phyloP scores from a whole-genome alignment of 2,888 invertebrate species.

The Dendrolimus houi region DNA sequence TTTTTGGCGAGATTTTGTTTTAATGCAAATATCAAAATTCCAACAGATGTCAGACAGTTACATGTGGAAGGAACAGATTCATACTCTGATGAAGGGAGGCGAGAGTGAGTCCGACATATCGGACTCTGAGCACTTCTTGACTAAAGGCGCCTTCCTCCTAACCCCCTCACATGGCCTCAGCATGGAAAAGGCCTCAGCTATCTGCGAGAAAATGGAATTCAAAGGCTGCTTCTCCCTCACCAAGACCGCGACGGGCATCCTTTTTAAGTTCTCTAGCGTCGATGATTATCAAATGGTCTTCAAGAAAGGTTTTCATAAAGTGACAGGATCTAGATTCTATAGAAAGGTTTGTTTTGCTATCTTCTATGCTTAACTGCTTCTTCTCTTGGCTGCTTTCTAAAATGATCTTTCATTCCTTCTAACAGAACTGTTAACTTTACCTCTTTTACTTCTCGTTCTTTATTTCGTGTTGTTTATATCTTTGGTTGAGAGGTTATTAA shows the following conservation, averaged over 20 bases:
- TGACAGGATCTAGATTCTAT: conserved; percentile 90
- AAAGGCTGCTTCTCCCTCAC: conserved; percentile 90
- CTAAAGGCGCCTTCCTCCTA: conserved; percentile 88
- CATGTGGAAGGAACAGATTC: conserved; percentile 73
- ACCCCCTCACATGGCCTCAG: conserved; percentile 91
- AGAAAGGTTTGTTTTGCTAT: conserved; percentile 79
- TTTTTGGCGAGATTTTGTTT: too few species aligned
- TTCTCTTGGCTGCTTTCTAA: conserved; percentile 5
- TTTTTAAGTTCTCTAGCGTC: conserved; percentile 91
- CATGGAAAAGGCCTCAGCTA: conserved; percentile 89
- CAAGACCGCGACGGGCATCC: conserved; percentile 91
- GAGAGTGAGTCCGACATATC: conserved; percentile 89
- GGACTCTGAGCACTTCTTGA: conserved; percentile 85
- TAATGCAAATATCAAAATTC: conserved; percentile 2
- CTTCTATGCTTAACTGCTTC: conserved; percentile 5
- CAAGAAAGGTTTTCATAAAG: conserved; percentile 91
- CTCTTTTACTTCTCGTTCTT: conserved; percentile 7
- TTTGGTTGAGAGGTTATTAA: neutral
- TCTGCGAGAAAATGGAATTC: conserved; percentile 93
- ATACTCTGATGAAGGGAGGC: conserved; percentile 80
- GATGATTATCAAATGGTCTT: conserved; percentile 91
- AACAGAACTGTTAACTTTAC: conserved; percentile 5
- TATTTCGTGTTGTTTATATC: conserved; percentile 1
- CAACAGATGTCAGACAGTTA: conserved; percentile 67
- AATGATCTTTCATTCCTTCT: conserved; percentile 7